A percentile compares a stretch with the other conserved stretches of the same genome.
Conservation (phyloP, 2,888 invertebrate genomes). For the Oscheius sp. region DNA sequence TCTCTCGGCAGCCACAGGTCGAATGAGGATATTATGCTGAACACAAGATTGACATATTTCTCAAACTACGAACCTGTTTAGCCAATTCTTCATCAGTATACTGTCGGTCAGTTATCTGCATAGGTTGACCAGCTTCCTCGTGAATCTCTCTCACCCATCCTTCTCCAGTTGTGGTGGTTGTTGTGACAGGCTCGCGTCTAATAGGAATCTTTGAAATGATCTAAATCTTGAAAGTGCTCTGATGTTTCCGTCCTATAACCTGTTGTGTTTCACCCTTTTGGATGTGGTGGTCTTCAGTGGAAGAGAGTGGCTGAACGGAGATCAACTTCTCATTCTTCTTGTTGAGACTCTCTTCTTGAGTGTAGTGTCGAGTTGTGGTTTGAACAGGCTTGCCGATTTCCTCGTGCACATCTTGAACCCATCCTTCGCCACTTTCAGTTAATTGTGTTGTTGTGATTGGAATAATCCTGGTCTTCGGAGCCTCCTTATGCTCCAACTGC, state of each 20-base stretch:
- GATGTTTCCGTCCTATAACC: background rate
- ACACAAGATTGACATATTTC: background rate
- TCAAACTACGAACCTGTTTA: conserved; percentile 7
- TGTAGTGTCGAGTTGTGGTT: conserved; percentile 25
- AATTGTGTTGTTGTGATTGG: conserved; percentile 17
- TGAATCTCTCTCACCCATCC: conserved; percentile 43
- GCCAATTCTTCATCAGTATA: conserved; percentile 25
- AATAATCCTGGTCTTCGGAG: conserved; percentile 23
- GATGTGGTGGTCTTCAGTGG: conserved; percentile 10
- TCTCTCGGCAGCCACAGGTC: conserved; percentile 13
- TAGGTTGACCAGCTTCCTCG: conserved; percentile 43
- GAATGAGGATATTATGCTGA: conserved; percentile 20
- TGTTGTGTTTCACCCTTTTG: conserved; percentile 17
- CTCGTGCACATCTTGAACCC: conserved; percentile 43
- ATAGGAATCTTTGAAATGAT: background rate
- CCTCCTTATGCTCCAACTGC: conserved; percentile 4
- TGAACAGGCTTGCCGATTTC: conserved; percentile 26
- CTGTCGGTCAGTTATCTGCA: conserved; percentile 27
- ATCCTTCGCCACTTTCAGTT: conserved; percentile 37
- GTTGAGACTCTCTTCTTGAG: conserved; percentile 19
- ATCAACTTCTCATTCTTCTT: conserved; percentile 19
- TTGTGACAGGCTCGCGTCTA: conserved; percentile 4
- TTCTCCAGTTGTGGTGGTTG: background rate
- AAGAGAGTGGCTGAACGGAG: conserved; percentile 4
- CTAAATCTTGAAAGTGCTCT: background rate